Evolutionary conservation across 2,113 vertebrate genomes (phyloP).

Genomic region (Albula glossodonta): DNA sequence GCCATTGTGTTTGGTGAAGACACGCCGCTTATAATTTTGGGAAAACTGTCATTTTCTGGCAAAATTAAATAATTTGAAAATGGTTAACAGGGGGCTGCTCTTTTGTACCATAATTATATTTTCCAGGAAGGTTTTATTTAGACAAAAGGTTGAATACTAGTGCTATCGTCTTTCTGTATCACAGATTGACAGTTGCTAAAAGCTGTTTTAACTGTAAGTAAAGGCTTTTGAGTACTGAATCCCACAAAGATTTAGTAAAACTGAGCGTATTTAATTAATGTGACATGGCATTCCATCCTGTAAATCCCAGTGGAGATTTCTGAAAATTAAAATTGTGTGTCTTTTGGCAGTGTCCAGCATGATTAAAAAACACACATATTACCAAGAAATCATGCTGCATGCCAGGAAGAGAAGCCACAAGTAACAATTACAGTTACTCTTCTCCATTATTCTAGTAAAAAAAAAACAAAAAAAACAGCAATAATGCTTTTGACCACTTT

Average conservation of each 20-base stretch:
- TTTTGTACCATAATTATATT: not conserved
- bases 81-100: not conserved
- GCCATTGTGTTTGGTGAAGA: not conserved
- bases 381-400: not conserved
- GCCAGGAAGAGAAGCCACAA: not conserved
- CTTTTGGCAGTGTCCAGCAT: not conserved
- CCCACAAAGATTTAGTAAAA: not conserved
- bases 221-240: not conserved
- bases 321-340: not conserved
- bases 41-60: not conserved
- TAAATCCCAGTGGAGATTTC: not conserved
- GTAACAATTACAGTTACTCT: not conserved
- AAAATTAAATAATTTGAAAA: not conserved
- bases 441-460: conserved; percentile 7
- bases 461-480: not conserved
- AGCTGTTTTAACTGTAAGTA: not conserved
- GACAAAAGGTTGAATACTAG: not conserved
- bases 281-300: not conserved
- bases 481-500: conserved; percentile 12
- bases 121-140: not conserved
- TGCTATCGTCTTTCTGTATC: not conserved
- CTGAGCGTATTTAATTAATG: not conserved
- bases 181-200: not conserved
- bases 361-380: conserved; percentile 3
- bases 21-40: not conserved